Evolutionary conservation across 2,797 vertebrate genomes (phyloP).

Genomic region (Onychomys leucogaster): DNA sequence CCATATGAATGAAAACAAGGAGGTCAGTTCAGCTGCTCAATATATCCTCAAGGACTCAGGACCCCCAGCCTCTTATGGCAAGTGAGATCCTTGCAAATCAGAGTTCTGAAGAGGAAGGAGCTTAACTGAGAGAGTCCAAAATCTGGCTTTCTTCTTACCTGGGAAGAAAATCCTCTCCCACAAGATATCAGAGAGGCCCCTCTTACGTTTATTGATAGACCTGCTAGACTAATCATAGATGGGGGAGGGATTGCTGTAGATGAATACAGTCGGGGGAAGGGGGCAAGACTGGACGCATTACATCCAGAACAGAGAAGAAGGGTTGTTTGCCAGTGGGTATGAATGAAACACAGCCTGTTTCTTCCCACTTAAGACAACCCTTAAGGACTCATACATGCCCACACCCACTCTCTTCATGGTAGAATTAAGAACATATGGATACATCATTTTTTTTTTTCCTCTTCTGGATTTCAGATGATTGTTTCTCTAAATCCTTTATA

Average conservation of each 20-base stretch:
- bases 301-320: not conserved
- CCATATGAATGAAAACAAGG: not conserved
- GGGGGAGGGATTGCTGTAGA: not conserved
- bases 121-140: not conserved
- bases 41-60: not conserved
- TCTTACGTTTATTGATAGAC: conserved; percentile 19
- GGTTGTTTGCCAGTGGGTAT: not conserved
- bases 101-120: not conserved
- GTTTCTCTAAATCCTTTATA: not conserved
- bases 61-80: rapidly evolving
- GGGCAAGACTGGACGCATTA: no score
- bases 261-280: no score
- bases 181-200: not conserved
- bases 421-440: not conserved
- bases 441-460: not conserved
- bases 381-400: not conserved
- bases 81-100: not conserved
- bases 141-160: not conserved
- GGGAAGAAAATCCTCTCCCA: not conserved
- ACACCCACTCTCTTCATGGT: not conserved
- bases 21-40: not conserved
- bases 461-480: not conserved
- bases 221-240: not conserved
- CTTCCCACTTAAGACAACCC: not conserved
- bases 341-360: not conserved